Evolutionary conservation across 2,888 invertebrate genomes (phyloP), one percentile per base, ranked within the genome.

Genomic region (Agrochola lota): DNA sequence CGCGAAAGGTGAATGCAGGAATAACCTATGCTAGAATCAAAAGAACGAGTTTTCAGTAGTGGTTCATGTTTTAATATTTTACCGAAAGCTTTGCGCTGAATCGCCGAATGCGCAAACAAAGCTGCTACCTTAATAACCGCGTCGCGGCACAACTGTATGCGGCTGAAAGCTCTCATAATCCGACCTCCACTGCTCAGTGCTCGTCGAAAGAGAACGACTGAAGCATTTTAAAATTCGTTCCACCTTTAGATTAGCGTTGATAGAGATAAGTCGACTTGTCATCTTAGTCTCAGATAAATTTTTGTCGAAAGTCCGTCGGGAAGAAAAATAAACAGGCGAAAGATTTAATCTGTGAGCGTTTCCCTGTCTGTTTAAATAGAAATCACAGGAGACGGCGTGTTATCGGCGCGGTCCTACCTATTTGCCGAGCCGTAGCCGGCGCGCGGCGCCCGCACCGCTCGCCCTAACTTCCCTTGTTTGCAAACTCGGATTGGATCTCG

Each of bases 401-500:
- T 96, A 95, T 95, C 96, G 94, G 92, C 94, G 94, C 92, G 93
- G 92, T 90, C 92, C 77, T 71, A 81, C 86, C 83, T 83, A 85
- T 83, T 83, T 83, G 85, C 82, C 79, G 87, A 86, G 84, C 80
- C 84, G 74, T 80, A 78, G 84, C 74, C 63, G 78, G 71, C 68
- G 78, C 86, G 69, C 78, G 70, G 85, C 86, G 84, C 87, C 84
- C 91, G 91, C 90, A 90, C 92, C 91, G 90, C 91, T 88, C 89
- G 87, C 92, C 93, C 92, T 95, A 96, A 96, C 96, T 95, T 95
- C 95, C 94, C 96, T 96, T 96, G 96, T 96, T 96, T 96, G 95
- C 95, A 94, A 96, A 96, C 95, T 96, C 93, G 93, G 96, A 96
- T 96, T 96, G 96, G 95, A 95, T 96, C 95, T 92, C 93, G 95